Evolutionary conservation across 2,113 vertebrate genomes (phyloP), one percentile per base, ranked within the genome.

Genomic region (Myotis davidii): DNA sequence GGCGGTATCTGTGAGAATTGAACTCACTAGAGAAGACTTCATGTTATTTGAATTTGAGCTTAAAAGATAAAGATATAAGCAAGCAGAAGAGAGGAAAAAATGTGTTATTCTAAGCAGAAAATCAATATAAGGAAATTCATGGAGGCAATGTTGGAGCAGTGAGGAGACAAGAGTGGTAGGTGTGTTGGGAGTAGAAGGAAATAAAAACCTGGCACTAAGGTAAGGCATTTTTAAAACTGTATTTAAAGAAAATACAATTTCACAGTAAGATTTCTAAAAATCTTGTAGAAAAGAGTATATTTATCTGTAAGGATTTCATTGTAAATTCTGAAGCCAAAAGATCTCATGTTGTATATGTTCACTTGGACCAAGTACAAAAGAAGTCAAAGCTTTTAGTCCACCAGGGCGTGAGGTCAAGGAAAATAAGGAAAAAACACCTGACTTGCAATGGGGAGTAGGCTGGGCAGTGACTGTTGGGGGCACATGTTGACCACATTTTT

Each of bases 41-140:
- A 12, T n/a, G 18, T 29, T 83, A 52, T 89, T 93, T 85, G 42
- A 77, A 86, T 79, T 25, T 74, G 74, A 94, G 11, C 54, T 93
- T 95, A 61, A 91, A 73, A 79, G 39, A 91, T 52, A 70, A 92
- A 83, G 34, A 76, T 93, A 77, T 83, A 77, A 84, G 39, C 27
- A 91, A 89, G 23, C 32, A 78, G 54, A 83, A 50, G 18, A 67
- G 5, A 83, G n/a, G 5, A 20, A 9, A 45, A 45, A n/a, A 45
- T 17, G 17, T 88, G 74, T 59, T 9, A 21, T 32, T 69, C 20
- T n/a, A 77, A 48, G 25, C 32, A 20, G 61, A 54, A 34, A 74
- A 56, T 37, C 4, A 85, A 52, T 12, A 54, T 73, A 72, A 61
- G 29, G n/a, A 82, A 48, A 87, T 27, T 32, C 32, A 29, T 37